These are phyloP conservation scores for Holothuria scabra DNA, from an alignment of 53 echinoderm and acorn worm species.

Conservation along the genomic window DNA sequence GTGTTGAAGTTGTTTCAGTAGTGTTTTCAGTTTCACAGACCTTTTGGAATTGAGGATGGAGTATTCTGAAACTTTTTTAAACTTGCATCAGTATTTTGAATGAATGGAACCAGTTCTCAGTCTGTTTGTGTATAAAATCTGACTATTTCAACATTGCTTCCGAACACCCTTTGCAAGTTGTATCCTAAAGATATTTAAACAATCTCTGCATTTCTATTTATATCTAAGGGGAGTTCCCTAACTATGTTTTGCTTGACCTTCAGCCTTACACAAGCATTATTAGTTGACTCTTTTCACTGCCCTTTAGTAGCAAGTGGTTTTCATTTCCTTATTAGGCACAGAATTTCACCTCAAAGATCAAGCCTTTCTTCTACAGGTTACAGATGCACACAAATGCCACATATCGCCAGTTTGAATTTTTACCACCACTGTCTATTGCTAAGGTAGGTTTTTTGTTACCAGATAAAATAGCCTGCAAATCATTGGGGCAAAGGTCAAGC, in stretches of 20 bases:
- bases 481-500: slow-evolving; percentile 19
- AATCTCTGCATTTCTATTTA: not conserved
- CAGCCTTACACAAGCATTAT: not conserved
- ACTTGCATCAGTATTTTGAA: no score
- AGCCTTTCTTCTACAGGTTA: not conserved
- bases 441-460: slow-evolving; percentile 12
- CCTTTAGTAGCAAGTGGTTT: slow-evolving; percentile 22
- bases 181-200: no score
- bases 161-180: no score
- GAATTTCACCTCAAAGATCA: slow-evolving; percentile 32
- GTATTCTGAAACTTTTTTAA: no score
- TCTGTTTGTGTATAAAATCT: no score
- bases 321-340: slow-evolving; percentile 13
- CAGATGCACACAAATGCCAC: not conserved
- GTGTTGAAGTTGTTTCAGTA: no score
- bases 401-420: not conserved
- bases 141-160: no score
- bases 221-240: slow-evolving; percentile 17
- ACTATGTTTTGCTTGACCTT: slow-evolving; percentile 15
- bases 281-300: slow-evolving; percentile 3
- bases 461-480: slow-evolving; percentile 23
- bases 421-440: no score
- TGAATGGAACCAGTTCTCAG: no score
- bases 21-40: no score
- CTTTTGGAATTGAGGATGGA: no score